Base-by-base conservation (phyloP, 2,797 vertebrate species). In the Lerista edwardsae region DNA sequence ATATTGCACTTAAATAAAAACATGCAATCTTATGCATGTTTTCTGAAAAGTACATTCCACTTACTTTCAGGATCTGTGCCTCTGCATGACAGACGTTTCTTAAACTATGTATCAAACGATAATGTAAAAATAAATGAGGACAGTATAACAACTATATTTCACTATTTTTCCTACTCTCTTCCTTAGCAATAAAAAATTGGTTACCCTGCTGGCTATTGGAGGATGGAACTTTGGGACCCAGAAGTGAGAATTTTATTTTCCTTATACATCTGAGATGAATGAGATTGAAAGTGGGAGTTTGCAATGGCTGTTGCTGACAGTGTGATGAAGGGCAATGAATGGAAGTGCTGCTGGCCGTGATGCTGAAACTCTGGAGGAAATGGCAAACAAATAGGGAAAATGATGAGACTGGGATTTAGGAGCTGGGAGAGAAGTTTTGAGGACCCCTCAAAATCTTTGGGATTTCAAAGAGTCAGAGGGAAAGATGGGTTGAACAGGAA, bases 191-290 rank as follows among this genome's bases (percentile, higher is more conserved):
- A 85, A 91, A 57, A 57, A 91, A 29, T 91, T 97, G 90, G 97
- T 95, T 86, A 97, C 97, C 3, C 90, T 97, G 68, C 89, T 97
- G 90, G 97, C 97, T 73, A 89, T 97, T 0, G 96, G 97, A 31
- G 97, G 97, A 8, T 97, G 97, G 97, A 96, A 97, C 90, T 97
- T 97, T 29, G 97, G 96, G 78, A 96, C 96, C 34, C 4, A 8
- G 8, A 96, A 96, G 97, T 97, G 89, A 96, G 96, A 91, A 36
- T 44, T 2, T 59, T 72, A 31, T n/a, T 31, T 74, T 74, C 71
- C 47, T 14, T 14, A 6, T 17, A 47, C 11, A 51, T 47, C 25
- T 74, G 17, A 51, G n/a, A 31, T 55, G 15, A 75, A 51, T 6
- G 47, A 55, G 47, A 51, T 21, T 8, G 29, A 29, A 51, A n/a